Percentiles rank a stretch among this genome's conserved stretches.
Conservation (phyloP, 2,888 invertebrate genomes). For the Plagodis pulveraria region DNA sequence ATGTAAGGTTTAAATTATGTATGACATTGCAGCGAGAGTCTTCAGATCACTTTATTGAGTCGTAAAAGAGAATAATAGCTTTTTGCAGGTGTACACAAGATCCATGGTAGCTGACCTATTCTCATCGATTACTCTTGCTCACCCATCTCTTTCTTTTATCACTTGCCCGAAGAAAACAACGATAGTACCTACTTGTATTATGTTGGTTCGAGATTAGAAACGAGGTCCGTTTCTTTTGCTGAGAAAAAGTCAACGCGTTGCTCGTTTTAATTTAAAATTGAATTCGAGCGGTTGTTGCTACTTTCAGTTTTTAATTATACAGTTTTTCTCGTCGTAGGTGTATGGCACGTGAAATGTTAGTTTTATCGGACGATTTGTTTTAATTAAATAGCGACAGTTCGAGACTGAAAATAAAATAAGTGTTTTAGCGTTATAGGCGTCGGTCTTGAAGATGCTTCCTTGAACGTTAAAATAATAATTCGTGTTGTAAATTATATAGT, state of each 20-base stretch:
- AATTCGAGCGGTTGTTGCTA: constrained; percentile 9
- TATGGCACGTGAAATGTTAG: constrained; percentile 30
- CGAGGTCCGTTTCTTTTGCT: constrained; percentile 18
- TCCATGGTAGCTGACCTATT: constrained; percentile 36
- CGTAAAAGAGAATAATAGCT: constrained; percentile 62
- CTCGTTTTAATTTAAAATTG: constrained; percentile 23
- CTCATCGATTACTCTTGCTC: constrained; percentile 24
- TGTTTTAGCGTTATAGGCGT: no score
- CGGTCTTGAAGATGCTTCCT: no score
- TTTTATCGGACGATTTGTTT: neutral
- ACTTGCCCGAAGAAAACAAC: constrained; percentile 12
- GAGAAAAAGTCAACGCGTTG: constrained; percentile 13
- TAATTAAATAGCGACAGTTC: no score
- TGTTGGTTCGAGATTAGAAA: constrained; percentile 18
- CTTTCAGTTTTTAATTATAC: constrained; percentile 12
- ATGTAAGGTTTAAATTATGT: constrained; percentile 63
- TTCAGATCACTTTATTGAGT: constrained; percentile 65
- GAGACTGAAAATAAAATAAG: no score
- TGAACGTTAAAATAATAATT: no score
- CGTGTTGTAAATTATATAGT: no score
- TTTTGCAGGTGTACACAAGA: constrained; percentile 55
- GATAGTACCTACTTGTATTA: constrained; percentile 1
- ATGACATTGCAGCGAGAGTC: constrained; percentile 62
- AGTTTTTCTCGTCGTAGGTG: constrained; percentile 3
- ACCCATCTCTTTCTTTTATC: constrained; percentile 13